A percentile compares a stretch with the other conserved stretches of the same genome.
phyloP scores from a whole-genome alignment of 2,888 invertebrate species.

The Hydrotaea diabolus region DNA sequence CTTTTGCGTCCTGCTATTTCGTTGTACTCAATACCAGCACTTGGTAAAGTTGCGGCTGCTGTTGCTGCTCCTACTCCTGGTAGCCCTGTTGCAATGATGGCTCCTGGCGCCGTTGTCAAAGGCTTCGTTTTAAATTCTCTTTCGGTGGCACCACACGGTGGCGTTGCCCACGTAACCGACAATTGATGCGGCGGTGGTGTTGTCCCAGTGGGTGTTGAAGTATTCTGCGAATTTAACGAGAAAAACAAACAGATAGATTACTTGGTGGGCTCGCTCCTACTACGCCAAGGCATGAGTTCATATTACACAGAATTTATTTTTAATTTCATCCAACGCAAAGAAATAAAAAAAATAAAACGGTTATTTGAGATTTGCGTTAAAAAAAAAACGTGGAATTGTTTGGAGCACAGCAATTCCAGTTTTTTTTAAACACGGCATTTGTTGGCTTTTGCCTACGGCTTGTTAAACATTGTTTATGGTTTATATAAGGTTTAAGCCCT shows the following conservation, averaged over 20 bases:
- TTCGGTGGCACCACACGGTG: slow-evolving; percentile 76
- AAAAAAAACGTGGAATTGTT: too few relatives aligned
- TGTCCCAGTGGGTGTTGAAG: slow-evolving; percentile 53
- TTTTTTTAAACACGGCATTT: too few relatives aligned
- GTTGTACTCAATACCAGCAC: slow-evolving; percentile 57
- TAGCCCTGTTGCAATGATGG: slow-evolving; percentile 68
- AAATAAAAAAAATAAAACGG: neutral
- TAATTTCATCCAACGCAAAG: neutral
- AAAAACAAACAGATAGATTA: slow-evolving; percentile 20
- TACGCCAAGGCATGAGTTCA: neutral
- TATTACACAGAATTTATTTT: neutral
- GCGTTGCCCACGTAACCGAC: slow-evolving; percentile 80
- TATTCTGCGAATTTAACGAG: slow-evolving; percentile 44
- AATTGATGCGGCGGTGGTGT: slow-evolving; percentile 78
- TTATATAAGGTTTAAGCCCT: too few relatives aligned
- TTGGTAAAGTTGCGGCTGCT: slow-evolving; percentile 38
- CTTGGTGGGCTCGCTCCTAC: neutral
- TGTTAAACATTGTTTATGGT: too few relatives aligned
- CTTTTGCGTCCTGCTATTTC: slow-evolving; percentile 73
- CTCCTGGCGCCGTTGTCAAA: slow-evolving; percentile 70
- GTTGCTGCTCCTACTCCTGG: slow-evolving; percentile 10
- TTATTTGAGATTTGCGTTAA: neutral
- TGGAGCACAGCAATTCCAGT: too few relatives aligned
- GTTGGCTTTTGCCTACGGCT: too few relatives aligned
- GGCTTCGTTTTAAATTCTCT: slow-evolving; percentile 73